A percentile compares a stretch with the other conserved stretches of the same genome.
phyloP scores from a whole-genome alignment of 2,888 invertebrate species.

The Rugalucina vietnamica region DNA sequence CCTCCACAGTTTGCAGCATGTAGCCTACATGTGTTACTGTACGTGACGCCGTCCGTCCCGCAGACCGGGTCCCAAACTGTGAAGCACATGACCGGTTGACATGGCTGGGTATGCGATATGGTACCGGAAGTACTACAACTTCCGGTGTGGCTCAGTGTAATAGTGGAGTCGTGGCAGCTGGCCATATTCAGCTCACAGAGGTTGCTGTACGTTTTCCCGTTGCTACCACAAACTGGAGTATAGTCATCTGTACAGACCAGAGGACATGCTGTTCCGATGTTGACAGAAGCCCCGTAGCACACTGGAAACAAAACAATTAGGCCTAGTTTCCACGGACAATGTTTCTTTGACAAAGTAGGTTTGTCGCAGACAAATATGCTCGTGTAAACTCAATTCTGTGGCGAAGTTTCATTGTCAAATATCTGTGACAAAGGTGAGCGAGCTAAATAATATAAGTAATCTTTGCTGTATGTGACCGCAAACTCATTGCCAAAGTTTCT shows the following conservation, averaged over 20 bases:
- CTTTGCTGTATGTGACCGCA: no score
- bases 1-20: no score
- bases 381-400: no score
- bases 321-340: no score
- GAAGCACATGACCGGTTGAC: background rate
- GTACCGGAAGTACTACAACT: background rate
- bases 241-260: background rate
- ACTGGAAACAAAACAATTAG: no score
- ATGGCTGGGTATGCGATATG: background rate
- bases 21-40: no score
- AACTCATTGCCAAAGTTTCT: no score
- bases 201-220: background rate
- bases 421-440: no score
- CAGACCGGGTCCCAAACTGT: background rate
- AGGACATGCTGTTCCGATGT: background rate
- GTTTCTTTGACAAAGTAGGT: no score
- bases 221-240: background rate
- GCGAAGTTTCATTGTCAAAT: no score
- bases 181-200: background rate
- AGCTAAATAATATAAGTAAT: no score
- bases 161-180: background rate
- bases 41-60: background rate
- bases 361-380: no score
- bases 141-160: background rate
- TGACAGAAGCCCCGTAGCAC: background rate